Percentiles rank a stretch among this genome's conserved stretches.
These are phyloP conservation scores for Poecile montanus DNA, from an alignment of 2,797 vertebrate species.

Conservation along the genomic window DNA sequence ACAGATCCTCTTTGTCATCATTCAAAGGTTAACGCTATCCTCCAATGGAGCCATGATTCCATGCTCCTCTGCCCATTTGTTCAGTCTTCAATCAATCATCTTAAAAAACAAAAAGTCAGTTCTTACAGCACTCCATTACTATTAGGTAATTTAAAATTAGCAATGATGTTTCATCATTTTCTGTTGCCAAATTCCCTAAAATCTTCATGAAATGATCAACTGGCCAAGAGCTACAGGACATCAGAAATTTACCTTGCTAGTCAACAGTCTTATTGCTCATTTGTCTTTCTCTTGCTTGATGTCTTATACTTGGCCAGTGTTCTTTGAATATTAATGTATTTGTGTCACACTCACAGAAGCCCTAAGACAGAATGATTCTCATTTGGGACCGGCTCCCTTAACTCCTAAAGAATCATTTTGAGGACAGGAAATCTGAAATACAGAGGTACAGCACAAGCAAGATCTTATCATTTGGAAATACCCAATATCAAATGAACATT, in stretches of 20 bases:
- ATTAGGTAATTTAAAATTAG: constrained; percentile 9
- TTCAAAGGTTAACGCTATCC: neutral
- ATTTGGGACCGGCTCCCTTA: neutral
- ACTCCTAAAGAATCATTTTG: neutral
- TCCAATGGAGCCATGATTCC: neutral
- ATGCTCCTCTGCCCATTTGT: neutral
- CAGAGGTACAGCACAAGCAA: neutral
- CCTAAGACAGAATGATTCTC: neutral
- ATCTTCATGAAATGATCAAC: neutral
- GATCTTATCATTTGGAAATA: neutral
- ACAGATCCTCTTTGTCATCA: neutral
- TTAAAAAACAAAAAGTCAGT: neutral
- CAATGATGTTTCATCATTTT: neutral
- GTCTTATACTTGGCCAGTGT: accelerated
- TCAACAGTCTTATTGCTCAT: neutral
- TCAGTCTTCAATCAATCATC: neutral
- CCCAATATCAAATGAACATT: neutral
- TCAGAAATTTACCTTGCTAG: neutral
- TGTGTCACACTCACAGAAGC: neutral
- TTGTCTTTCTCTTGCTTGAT: neutral
- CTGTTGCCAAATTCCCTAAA: neutral
- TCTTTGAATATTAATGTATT: neutral
- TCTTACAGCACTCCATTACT: neutral
- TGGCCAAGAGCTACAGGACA: neutral
- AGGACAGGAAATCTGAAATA: neutral